These are phyloP conservation scores for Azorinus chamasolen DNA, from an alignment of 2,888 invertebrate species.

Conservation along the genomic window DNA sequence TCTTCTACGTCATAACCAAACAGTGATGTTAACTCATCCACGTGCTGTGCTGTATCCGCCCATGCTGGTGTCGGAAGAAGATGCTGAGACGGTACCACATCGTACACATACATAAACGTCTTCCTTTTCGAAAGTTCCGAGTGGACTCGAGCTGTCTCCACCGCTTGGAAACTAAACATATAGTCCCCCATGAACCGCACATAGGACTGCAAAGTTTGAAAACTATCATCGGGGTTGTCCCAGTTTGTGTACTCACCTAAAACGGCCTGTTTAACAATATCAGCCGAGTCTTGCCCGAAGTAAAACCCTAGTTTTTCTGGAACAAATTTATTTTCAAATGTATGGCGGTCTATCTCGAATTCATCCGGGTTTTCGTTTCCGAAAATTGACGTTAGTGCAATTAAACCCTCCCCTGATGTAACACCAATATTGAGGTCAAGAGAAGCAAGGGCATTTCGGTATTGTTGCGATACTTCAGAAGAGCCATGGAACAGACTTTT, in stretches of 20 bases:
- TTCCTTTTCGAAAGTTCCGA: no score
- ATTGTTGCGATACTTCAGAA: background rate
- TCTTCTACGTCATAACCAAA: conserved; percentile 4
- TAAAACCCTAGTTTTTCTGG: background rate
- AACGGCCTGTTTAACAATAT: background rate
- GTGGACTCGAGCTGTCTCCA: no score
- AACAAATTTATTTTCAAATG: background rate
- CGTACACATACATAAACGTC: no score
- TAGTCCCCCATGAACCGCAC: background rate
- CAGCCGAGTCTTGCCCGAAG: no score
- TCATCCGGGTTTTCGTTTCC: background rate
- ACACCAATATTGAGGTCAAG: background rate
- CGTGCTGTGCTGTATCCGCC: background rate
- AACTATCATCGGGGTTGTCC: conserved; percentile 1
- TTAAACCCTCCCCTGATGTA: background rate
- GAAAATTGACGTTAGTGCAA: background rate
- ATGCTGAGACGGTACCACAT: background rate
- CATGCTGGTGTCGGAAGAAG: background rate
- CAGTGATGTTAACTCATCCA: background rate
- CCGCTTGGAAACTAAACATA: no score
- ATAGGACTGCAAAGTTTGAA: background rate
- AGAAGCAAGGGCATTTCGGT: background rate
- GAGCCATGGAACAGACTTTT: background rate
- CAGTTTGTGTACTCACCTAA: background rate
- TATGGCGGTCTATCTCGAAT: background rate